Base-by-base conservation (phyloP, 2,888 invertebrate genomes). In the Phortica okadai region DNA sequence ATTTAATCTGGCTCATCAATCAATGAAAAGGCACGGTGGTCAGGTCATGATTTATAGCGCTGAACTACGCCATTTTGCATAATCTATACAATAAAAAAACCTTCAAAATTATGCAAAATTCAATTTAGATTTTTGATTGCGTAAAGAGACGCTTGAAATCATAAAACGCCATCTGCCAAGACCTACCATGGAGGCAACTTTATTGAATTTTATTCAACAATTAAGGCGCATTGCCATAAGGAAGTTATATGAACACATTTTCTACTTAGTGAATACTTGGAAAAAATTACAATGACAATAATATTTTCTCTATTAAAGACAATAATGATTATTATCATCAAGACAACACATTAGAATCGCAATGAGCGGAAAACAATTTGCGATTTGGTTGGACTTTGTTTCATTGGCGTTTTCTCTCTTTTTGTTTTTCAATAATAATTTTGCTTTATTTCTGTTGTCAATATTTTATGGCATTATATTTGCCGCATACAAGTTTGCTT, bases 321-420 rank as follows among this genome's bases (percentile, higher is more conserved):
- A 62, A 62, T 25, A 33, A 25, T 25, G 62, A 62, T 25, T 10
- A 14, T 50, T 50, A 1, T 45, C 45, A 45, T 8, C 50, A 14
- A 11, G 6, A 58, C 21, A 16, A 58, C 14, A 6, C 62, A 33
- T 64, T 64, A 41, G 64, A 64, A 64, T 33, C 33, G 50, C 50
- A 50, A 50, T 3, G 10, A 33, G 41, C 64, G 64, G 41, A 64
- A 62, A 62, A 8, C 62, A 21, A 62, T 62, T 62, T 62, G 25
- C 62, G 33, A 41, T 64, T 8, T 64, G 11, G 64, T 14, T 10
- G 16, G 16, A 10, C 59, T 59, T 59, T 59, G 59, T 59, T n/a
- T 11, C 16, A 6, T 14, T 16, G 14, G 14, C 56, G 14, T 11
- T 21, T 62, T 6, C 5, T 62, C 8, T 62, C 10, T 62, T 8